phyloP scores from a whole-genome alignment of 2,888 invertebrate species.

The Tetragnatha montana region DNA sequence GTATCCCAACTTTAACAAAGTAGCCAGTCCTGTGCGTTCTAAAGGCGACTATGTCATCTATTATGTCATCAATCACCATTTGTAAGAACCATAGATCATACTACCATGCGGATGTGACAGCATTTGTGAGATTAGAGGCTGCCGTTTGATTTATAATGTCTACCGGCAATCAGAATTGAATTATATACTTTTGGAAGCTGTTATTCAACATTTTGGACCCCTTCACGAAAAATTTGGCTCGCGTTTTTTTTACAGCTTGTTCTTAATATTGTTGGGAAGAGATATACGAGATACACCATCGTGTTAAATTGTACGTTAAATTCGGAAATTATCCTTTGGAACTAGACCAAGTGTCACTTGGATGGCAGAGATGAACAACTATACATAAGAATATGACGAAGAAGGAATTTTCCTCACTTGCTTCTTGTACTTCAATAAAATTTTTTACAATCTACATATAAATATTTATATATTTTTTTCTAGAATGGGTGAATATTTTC shows the following conservation, averaged over 20 bases:
- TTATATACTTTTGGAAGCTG: slow-evolving; percentile 59
- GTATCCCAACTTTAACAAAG: slow-evolving; percentile 46
- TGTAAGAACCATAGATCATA: slow-evolving; percentile 58
- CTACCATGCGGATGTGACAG: slow-evolving; percentile 61
- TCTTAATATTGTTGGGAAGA: slow-evolving; percentile 12
- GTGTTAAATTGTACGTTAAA: slow-evolving; percentile 57
- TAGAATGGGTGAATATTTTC: no score
- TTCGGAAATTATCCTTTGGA: slow-evolving; percentile 54
- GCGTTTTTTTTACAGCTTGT: slow-evolving; percentile 11
- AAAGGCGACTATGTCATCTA: slow-evolving; percentile 59
- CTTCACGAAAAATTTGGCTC: slow-evolving; percentile 30
- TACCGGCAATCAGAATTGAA: slow-evolving; percentile 63
- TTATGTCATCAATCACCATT: slow-evolving; percentile 61
- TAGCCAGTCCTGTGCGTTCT: slow-evolving; percentile 39
- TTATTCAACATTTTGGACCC: slow-evolving; percentile 58
- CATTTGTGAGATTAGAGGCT: slow-evolving; percentile 56
- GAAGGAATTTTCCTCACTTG: background rate
- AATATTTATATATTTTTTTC: no score
- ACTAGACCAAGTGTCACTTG: slow-evolving; percentile 45
- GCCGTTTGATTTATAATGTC: slow-evolving; percentile 62
- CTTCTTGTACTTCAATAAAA: no score
- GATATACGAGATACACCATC: slow-evolving; percentile 18
- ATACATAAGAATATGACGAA: slow-evolving; percentile 6
- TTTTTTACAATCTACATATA: no score
- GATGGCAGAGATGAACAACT: slow-evolving; percentile 32